Conservation (phyloP, 1,140 invertebrate species). For the Manduca sexta region DNA sequence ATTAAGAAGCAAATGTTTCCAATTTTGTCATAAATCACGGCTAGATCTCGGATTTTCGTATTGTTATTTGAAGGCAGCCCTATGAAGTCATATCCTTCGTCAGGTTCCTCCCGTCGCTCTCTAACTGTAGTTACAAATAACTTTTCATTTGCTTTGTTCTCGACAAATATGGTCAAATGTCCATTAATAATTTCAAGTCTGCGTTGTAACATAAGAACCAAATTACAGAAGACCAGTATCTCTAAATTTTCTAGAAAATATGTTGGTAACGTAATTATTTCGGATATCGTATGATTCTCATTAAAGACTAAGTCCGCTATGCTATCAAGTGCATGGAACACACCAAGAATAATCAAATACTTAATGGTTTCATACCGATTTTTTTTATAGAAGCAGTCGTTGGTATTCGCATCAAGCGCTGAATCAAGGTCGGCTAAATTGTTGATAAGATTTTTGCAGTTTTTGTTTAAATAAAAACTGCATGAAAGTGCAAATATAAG, state of each 20-base stretch:
- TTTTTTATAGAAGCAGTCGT: constrained; percentile 25
- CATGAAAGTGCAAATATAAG: constrained; percentile 18
- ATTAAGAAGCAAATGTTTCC: constrained; percentile 32
- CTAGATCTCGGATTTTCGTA: constrained; percentile 34
- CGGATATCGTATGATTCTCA: not conserved
- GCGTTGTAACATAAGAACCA: constrained; percentile 26
- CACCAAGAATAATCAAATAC: constrained; percentile 6
- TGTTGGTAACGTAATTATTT: constrained; percentile 2
- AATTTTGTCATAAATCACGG: constrained; percentile 29
- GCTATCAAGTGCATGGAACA: constrained; percentile 8
- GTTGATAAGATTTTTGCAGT: constrained; percentile 28
- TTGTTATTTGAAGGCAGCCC: constrained; percentile 24
- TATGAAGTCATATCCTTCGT: constrained; percentile 26
- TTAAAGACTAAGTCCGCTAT: constrained; percentile 9
- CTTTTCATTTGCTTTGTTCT: constrained; percentile 19
- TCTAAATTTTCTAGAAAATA: constrained; percentile 38
- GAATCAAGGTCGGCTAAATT: constrained; percentile 27
- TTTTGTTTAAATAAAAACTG: constrained; percentile 16
- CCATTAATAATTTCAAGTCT: constrained; percentile 35
- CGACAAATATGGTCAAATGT: constrained; percentile 27
- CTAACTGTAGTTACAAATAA: constrained; percentile 13
- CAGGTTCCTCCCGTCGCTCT: constrained; percentile 5
- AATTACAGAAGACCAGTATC: constrained; percentile 34
- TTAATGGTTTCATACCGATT: constrained; percentile 12
- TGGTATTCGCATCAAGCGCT: constrained; percentile 25